A percentile compares a stretch with the other conserved stretches of the same genome.
Evolutionary conservation across 2,113 vertebrate species (phyloP).

Genomic region (Oreochromis spilurus): DNA sequence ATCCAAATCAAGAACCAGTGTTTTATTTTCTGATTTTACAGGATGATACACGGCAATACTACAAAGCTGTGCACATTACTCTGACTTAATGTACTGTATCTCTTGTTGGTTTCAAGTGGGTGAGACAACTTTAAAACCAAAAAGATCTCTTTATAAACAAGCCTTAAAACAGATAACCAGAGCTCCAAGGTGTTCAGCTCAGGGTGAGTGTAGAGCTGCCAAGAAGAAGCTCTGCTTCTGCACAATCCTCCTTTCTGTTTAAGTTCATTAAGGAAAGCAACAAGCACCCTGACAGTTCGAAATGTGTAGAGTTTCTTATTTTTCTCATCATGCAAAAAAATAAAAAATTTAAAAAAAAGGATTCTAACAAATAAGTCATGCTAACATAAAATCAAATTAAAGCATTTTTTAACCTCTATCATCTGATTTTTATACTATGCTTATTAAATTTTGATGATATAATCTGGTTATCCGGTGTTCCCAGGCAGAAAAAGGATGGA

Average conservation of each 20-base stretch:
- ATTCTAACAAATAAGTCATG: background rate
- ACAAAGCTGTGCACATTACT: background rate
- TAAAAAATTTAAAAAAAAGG: accelerated
- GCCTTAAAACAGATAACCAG: background rate
- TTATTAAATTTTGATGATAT: background rate
- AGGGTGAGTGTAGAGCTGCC: background rate
- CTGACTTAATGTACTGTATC: background rate
- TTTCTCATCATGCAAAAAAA: background rate
- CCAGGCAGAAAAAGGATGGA: background rate
- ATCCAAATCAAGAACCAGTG: background rate
- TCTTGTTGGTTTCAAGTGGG: background rate
- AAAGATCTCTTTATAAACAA: background rate
- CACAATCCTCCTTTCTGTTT: background rate
- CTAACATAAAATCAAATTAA: background rate
- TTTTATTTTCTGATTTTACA: background rate
- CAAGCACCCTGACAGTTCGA: background rate
- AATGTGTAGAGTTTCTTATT: background rate
- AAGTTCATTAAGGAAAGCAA: background rate
- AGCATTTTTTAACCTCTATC: background rate
- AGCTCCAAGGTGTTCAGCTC: background rate
- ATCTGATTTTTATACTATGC: background rate
- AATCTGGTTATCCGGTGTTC: background rate
- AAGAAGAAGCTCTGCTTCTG: background rate
- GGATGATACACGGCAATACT: background rate
- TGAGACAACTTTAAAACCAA: background rate